Percentiles rank a stretch among this genome's conserved stretches.
Conservation (phyloP, 2,113 vertebrate genomes). For the Benitochromis conjunctus region DNA sequence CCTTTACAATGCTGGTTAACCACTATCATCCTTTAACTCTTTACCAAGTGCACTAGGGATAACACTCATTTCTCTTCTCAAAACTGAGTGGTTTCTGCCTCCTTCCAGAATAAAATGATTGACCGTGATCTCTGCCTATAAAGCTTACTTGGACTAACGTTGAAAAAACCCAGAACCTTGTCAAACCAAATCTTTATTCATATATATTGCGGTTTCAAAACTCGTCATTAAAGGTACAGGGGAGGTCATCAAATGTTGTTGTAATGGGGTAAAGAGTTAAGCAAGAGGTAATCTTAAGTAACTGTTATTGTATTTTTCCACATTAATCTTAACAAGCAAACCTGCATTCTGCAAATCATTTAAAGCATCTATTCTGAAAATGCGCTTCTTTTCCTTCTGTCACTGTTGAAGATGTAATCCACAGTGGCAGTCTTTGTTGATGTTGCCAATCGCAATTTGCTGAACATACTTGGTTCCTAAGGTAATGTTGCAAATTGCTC, state of each 20-base stretch:
- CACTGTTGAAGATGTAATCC: not conserved
- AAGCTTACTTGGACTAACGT: not conserved
- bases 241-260: not conserved
- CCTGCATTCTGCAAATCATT: not conserved
- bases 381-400: not conserved
- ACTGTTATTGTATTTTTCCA: not conserved
- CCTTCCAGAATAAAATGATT: not conserved
- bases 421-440: conserved; percentile 4
- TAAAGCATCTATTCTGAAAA: not conserved
- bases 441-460: conserved; percentile 37
- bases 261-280: not conserved
- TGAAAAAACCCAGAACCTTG: not conserved
- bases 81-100: not conserved
- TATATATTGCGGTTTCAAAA: not conserved
- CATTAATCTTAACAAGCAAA: not conserved
- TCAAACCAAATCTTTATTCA: not conserved
- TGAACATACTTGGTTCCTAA: conserved; percentile 33
- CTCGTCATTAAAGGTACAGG: not conserved
- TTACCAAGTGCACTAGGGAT: not conserved
- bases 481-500: conserved; percentile 20
- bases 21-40: not conserved
- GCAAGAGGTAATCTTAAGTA: not conserved
- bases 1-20: not conserved
- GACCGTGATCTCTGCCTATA: accelerated
- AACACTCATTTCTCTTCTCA: not conserved